A percentile compares a stretch with the other conserved stretches of the same genome.
Evolutionary conservation across 1,140 invertebrate species (phyloP).

Genomic region (Chelonus insularis): DNA sequence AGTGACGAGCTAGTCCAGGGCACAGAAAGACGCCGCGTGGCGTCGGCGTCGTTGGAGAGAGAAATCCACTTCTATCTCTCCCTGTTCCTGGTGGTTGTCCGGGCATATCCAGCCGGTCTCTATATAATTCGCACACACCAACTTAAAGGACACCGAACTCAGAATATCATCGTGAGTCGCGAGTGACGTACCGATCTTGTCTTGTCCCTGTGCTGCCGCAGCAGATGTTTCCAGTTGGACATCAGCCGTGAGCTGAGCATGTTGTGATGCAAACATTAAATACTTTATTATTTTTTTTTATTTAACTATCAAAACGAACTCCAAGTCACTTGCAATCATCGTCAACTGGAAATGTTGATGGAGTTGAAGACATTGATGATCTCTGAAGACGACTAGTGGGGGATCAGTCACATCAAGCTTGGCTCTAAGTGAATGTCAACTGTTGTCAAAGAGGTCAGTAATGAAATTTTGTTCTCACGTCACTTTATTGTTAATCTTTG

Average conservation of each 20-base stretch:
- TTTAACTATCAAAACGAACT: too few species aligned
- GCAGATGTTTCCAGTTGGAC: conserved; percentile 43
- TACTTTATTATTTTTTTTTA: conserved; percentile 1
- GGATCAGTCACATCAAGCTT: not conserved
- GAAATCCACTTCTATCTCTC: conserved; percentile 27
- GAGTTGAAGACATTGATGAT: not conserved
- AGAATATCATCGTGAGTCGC: conserved; percentile 11
- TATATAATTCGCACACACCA: not conserved
- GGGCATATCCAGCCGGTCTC: not conserved
- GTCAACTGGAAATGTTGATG: not conserved
- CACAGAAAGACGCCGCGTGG: conserved; percentile 48
- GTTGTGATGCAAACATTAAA: conserved; percentile 15
- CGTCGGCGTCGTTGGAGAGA: conserved; percentile 38
- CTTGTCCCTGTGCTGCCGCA: conserved; percentile 18
- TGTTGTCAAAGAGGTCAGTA: not conserved
- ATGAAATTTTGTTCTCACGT: not conserved
- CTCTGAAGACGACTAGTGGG: not conserved
- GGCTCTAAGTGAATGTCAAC: not conserved
- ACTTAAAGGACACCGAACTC: conserved; percentile 1
- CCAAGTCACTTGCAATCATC: too few species aligned
- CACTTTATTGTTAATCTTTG: not conserved
- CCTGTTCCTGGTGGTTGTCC: conserved; percentile 4
- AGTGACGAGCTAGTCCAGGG: conserved; percentile 35
- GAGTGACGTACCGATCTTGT: conserved; percentile 37
- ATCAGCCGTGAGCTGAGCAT: conserved; percentile 37